phyloP scores from a whole-genome alignment of 1,140 invertebrate species.

The Leptinotarsa texana region DNA sequence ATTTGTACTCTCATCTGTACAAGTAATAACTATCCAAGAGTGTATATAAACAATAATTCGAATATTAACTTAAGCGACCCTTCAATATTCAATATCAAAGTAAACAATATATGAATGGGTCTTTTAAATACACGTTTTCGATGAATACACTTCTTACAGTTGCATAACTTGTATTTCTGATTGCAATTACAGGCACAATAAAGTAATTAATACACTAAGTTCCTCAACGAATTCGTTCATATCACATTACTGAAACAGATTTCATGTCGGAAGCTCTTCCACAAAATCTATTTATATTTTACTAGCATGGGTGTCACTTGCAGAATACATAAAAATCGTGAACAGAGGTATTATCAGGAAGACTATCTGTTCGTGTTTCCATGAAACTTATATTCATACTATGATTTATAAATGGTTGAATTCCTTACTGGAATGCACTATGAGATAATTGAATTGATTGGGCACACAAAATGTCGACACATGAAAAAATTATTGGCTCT shows the following conservation, averaged over 20 bases:
- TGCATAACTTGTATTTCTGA: constrained; percentile 40
- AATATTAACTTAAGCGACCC: constrained; percentile 28
- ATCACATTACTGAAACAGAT: constrained; percentile 51
- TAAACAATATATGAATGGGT: constrained; percentile 20
- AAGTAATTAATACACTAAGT: constrained; percentile 48
- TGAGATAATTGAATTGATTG: neutral
- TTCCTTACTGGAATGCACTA: neutral
- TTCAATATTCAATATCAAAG: constrained; percentile 21
- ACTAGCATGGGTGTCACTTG: constrained; percentile 17
- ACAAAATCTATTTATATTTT: constrained; percentile 42
- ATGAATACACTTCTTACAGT: constrained; percentile 42
- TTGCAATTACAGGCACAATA: constrained; percentile 51
- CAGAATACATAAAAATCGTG: neutral
- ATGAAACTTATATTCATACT: too few relatives aligned
- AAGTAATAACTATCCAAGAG: constrained; percentile 29
- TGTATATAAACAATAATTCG: constrained; percentile 25
- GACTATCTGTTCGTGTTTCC: too few relatives aligned
- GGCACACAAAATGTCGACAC: too few relatives aligned
- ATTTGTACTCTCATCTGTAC: constrained; percentile 46
- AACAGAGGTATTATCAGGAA: too few relatives aligned
- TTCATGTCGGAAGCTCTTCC: constrained; percentile 36
- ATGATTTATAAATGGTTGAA: too few relatives aligned
- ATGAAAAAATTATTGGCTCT: too few relatives aligned
- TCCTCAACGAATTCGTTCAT: constrained; percentile 39
- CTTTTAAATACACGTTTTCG: constrained; percentile 38